These are phyloP conservation scores for Psittacula cyanocephala DNA, from an alignment of 2,113 vertebrate genomes.

Conservation along the genomic window DNA sequence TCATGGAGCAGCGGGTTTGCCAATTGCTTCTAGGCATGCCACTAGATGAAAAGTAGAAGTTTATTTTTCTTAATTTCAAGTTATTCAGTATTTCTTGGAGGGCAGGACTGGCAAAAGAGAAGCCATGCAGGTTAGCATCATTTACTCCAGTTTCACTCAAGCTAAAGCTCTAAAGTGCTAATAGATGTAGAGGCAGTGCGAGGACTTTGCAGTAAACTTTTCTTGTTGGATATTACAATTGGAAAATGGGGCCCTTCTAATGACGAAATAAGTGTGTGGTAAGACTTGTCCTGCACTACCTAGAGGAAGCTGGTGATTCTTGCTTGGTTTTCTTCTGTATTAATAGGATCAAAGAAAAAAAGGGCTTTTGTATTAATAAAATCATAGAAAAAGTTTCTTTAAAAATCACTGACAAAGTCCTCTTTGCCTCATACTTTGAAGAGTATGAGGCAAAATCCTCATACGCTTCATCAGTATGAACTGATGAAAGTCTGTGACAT, in stretches of 20 bases:
- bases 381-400: neutral
- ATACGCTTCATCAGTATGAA: neutral
- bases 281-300: neutral
- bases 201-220: neutral
- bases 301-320: neutral
- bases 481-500: neutral
- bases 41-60: neutral
- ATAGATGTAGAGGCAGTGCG: neutral
- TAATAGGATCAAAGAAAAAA: neutral
- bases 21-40: neutral
- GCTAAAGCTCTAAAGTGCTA: neutral
- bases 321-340: neutral
- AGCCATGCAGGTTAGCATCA: neutral
- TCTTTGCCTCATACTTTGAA: neutral
- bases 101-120: neutral
- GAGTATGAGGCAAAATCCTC: neutral
- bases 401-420: neutral
- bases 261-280: neutral
- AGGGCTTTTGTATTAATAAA: neutral
- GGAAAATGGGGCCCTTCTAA: neutral
- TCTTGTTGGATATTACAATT: neutral
- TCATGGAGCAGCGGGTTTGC: neutral
- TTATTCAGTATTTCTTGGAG: neutral
- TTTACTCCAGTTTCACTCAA: neutral
- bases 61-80: neutral